These are phyloP conservation scores for Ctenoplectra terminalis DNA, from an alignment of 1,140 invertebrate species.

Conservation along the genomic window DNA sequence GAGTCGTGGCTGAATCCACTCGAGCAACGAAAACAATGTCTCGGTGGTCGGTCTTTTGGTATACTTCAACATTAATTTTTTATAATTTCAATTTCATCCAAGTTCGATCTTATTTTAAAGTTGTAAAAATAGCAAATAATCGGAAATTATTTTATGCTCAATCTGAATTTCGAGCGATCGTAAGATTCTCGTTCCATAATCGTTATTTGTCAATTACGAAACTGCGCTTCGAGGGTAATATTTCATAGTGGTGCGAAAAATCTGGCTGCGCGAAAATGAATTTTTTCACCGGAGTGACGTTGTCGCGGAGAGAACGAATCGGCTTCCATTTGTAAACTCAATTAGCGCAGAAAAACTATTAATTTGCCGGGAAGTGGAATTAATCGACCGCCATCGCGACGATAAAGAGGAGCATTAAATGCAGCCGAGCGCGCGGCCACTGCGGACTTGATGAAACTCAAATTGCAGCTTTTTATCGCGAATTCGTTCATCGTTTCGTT, in stretches of 20 bases:
- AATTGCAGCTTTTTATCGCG: conserved; percentile 16
- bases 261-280: conserved; percentile 19
- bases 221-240: neutral
- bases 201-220: neutral
- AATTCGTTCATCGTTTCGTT: neutral
- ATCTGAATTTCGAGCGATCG: neutral
- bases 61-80: neutral
- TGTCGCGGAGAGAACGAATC: conserved; percentile 30
- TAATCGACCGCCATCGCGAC: conserved; percentile 39
- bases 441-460: conserved; percentile 12
- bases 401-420: conserved; percentile 44
- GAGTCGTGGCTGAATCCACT: neutral
- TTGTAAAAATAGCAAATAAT: neutral
- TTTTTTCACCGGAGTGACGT: conserved; percentile 12
- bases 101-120: too few species aligned
- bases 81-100: too few species aligned
- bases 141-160: neutral
- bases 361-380: conserved; percentile 40
- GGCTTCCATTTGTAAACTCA: conserved; percentile 41
- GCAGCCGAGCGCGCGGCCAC: neutral
- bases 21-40: neutral
- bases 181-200: neutral
- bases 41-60: neutral
- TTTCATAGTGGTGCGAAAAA: neutral
- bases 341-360: conserved; percentile 47